Percentiles rank a stretch among this genome's conserved stretches.
phyloP scores from a whole-genome alignment of 2,113 vertebrate genomes.

The Galemys pyrenaicus region DNA sequence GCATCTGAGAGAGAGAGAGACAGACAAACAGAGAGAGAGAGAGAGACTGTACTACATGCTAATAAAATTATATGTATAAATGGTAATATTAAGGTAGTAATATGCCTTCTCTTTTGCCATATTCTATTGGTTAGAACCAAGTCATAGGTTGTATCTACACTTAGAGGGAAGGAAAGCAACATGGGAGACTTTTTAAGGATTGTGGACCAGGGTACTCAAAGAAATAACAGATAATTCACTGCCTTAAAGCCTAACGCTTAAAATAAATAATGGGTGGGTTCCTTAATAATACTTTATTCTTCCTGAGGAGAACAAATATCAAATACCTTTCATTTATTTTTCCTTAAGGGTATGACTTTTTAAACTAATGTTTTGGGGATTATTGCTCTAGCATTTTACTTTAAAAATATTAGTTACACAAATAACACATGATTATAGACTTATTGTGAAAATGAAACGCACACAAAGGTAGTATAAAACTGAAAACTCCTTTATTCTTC shows the following conservation, averaged over 20 bases:
- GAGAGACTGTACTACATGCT: not conserved
- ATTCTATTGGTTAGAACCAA: not conserved
- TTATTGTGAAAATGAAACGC: conserved; percentile 36
- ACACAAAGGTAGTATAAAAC: not conserved
- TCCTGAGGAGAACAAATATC: not conserved
- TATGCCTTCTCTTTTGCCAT: not conserved
- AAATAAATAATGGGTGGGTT: not conserved
- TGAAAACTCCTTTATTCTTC: not conserved
- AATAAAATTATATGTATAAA: not conserved
- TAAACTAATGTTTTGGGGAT: conserved; percentile 33
- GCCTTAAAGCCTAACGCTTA: not conserved
- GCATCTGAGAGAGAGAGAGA: not conserved
- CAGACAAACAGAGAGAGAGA: not conserved
- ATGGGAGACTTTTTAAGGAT: too few species aligned
- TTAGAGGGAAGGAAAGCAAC: not conserved
- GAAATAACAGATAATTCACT: conserved; percentile 25
- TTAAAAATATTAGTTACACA: not conserved
- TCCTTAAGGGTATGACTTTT: not conserved
- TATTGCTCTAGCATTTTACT: not conserved
- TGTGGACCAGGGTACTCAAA: not conserved
- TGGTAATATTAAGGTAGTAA: not conserved
- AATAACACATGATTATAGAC: not conserved
- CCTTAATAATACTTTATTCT: conserved; percentile 26
- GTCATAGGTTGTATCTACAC: not conserved
- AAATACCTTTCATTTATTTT: conserved; percentile 21